Conservation (phyloP, 2,888 invertebrate species). For the Tetragnatha montana region DNA sequence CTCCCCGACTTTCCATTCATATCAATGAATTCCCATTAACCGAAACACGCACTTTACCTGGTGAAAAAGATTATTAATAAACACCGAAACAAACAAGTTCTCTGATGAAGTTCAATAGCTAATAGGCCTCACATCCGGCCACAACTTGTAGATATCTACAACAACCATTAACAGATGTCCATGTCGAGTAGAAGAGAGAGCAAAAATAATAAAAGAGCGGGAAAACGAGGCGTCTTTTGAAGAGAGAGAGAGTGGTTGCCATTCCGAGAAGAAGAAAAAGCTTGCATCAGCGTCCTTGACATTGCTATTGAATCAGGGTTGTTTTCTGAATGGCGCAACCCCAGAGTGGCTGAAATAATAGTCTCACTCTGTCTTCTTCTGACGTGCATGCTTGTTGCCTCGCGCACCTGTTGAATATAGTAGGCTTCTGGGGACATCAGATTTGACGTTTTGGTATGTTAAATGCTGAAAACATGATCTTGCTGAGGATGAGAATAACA, state of each 20-base stretch:
- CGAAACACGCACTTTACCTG: no score
- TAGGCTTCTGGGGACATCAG: conserved; percentile 9
- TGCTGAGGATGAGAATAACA: background rate
- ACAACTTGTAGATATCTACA: no score
- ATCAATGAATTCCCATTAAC: no score
- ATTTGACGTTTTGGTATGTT: background rate
- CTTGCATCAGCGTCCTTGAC: conserved; percentile 52
- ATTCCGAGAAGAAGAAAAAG: conserved; percentile 7
- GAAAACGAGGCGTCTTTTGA: no score
- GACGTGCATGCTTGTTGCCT: conserved; percentile 1
- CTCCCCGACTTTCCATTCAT: no score
- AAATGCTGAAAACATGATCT: background rate
- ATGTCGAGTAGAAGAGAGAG: background rate
- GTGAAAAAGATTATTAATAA: no score
- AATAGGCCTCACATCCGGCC: no score
- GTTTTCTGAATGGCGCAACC: conserved; percentile 6
- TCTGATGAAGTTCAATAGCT: no score
- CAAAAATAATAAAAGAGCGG: background rate
- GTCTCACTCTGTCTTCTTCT: background rate
- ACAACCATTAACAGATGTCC: background rate
- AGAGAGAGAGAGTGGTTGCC: background rate
- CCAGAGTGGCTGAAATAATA: conserved; percentile 21
- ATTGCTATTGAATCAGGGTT: conserved; percentile 52
- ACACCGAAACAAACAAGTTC: no score
- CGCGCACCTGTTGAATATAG: conserved; percentile 8